These are phyloP conservation scores for Amphipoea lucens DNA, from an alignment of 2,888 invertebrate species.

Conservation along the genomic window DNA sequence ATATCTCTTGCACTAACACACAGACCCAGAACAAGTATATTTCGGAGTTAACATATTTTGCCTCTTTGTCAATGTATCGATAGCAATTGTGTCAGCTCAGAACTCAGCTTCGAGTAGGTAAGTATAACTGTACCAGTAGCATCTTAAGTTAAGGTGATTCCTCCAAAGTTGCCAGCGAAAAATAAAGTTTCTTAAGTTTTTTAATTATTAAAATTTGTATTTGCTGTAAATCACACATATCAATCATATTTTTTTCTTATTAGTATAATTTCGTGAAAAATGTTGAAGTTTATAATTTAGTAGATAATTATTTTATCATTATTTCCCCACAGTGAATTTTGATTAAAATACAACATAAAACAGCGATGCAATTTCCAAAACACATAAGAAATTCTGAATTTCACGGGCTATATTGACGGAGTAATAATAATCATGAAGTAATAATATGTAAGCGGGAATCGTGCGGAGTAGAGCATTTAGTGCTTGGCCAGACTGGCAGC, in stretches of 20 bases:
- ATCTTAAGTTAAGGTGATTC: neutral
- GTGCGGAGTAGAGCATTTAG: neutral
- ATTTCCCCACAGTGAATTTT: neutral
- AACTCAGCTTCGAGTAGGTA: neutral
- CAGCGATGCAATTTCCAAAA: neutral
- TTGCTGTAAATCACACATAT: neutral
- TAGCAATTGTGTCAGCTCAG: neutral
- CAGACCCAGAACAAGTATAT: neutral
- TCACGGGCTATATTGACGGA: neutral
- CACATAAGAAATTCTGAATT: neutral
- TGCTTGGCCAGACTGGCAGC: too few relatives aligned
- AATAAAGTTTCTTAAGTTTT: neutral
- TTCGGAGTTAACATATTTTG: neutral
- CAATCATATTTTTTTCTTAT: too few relatives aligned
- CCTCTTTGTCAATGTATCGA: neutral
- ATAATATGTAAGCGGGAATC: neutral
- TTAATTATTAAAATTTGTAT: too few relatives aligned
- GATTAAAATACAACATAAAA: neutral
- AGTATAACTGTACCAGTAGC: too few relatives aligned
- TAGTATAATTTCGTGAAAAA: neutral
- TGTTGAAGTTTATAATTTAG: neutral
- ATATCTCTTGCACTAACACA: neutral
- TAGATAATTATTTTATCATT: neutral
- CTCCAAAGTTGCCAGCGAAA: neutral
- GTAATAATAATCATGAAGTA: neutral